Percentiles rank a stretch among this genome's conserved stretches.
Evolutionary conservation across 2,113 vertebrate genomes (phyloP).

Genomic region (Macquaria australasica): DNA sequence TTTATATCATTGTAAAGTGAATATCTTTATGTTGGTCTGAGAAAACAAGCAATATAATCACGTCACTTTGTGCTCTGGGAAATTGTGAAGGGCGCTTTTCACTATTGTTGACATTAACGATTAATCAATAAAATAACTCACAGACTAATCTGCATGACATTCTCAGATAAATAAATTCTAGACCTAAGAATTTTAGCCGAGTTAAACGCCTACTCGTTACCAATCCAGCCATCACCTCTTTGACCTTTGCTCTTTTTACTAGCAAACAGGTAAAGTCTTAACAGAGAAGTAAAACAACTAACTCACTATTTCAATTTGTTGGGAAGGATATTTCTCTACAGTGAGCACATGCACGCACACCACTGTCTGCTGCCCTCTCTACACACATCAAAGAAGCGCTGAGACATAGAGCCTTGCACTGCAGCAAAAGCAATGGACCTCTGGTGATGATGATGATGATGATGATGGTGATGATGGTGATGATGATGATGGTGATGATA

Average conservation of each 20-base stretch:
- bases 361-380: slow-evolving; percentile 9
- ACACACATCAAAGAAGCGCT: slow-evolving; percentile 34
- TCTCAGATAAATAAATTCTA: not conserved
- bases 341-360: slow-evolving; percentile 2
- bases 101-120: not conserved
- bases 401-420: slow-evolving; percentile 55
- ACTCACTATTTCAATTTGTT: not conserved
- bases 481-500: slow-evolving; percentile 54
- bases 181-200: not conserved
- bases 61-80: not conserved
- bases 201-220: not conserved
- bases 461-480: slow-evolving; percentile 55
- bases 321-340: slow-evolving; percentile 10
- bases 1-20: not conserved
- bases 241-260: not conserved
- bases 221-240: not conserved
- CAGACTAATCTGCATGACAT: not conserved
- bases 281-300: not conserved
- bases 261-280: not conserved
- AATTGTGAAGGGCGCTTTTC: not conserved
- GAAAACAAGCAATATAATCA: not conserved
- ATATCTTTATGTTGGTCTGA: not conserved
- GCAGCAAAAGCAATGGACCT: slow-evolving; percentile 65
- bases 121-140: not conserved
- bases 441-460: slow-evolving; percentile 54